Base-by-base conservation (phyloP, 2,113 vertebrate species). In the Cebidichthys violaceus region DNA sequence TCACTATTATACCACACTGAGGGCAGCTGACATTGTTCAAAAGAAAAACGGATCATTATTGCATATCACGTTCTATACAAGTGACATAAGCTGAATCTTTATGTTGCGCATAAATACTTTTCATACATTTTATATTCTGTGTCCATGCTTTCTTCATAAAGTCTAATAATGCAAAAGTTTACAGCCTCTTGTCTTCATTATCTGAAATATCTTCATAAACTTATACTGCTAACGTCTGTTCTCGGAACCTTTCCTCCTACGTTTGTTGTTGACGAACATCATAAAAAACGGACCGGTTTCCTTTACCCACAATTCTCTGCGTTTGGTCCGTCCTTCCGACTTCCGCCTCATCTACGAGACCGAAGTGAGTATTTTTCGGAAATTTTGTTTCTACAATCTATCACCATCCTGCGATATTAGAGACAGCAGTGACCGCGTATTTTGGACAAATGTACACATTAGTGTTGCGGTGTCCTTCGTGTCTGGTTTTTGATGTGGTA, bases 311-410 rank as follows among this genome's bases (percentile, higher is more conserved):
- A 81, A 83, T 64, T 29, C 92, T 70, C 60, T 2, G 31, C 81
- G 1, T 60, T 35, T 0, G 4, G 2, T 86, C 89, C 62, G 87
- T 94, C 93, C 90, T 94, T 94, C 91, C 86, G 77, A 93, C 84
- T 93, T 94, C 93, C 93, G 93, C 79, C 88, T 89, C 91, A 75
- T 9, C 70, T 22, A 13, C 33, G 15, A 89, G 90, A n/a, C 62
- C 54, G 87, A 87, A 29, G 93, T 93, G 88, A 93, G 92, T 90
- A 43, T 22, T 18, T 67, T 22, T 0, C 37, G 14, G 39, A 4
- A 39, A 31, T 14, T 50, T 13, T 35, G 9, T 62, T 77, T 43
- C 2, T 10, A 22, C 67, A 92, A 94, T 94, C 93, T 81, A 75
- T 61, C 14, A 0, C 81, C 92, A 94, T 94, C 93, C 84, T 71